A percentile compares a stretch with the other conserved stretches of the same genome.
phyloP scores from a whole-genome alignment of 2,797 vertebrate species.

The Poecilia velifera region DNA sequence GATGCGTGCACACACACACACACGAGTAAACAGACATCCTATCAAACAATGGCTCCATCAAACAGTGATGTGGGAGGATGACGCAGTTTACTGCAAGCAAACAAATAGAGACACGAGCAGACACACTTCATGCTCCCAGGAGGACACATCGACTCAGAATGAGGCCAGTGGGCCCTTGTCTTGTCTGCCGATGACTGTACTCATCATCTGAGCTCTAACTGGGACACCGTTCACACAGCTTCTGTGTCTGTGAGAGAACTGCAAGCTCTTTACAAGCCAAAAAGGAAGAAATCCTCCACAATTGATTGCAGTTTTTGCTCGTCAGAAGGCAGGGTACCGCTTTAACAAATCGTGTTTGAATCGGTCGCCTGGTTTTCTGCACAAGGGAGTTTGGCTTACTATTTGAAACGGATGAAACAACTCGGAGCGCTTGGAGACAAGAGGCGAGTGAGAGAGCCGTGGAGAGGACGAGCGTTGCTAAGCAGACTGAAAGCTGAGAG shows the following conservation, averaged over 20 bases:
- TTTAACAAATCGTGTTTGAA: slow-evolving; percentile 20
- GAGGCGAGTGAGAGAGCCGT: slow-evolving; percentile 67
- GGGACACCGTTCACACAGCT: slow-evolving; percentile 20
- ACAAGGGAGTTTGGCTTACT: slow-evolving; percentile 48
- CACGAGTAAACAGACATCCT: slow-evolving; percentile 30
- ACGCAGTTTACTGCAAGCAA: slow-evolving; percentile 54
- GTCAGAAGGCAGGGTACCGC: slow-evolving; percentile 22
- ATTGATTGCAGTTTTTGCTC: neutral
- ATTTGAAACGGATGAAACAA: slow-evolving; percentile 59
- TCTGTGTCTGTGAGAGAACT: slow-evolving; percentile 2
- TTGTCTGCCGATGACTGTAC: slow-evolving; percentile 64
- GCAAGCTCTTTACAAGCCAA: slow-evolving; percentile 30
- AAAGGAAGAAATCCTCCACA: slow-evolving; percentile 30
- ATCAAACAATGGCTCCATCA: slow-evolving; percentile 48
- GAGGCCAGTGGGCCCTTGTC: slow-evolving; percentile 71
- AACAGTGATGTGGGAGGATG: slow-evolving; percentile 46
- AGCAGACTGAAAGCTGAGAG: slow-evolving; percentile 74
- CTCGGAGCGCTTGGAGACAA: slow-evolving; percentile 62
- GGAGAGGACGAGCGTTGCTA: slow-evolving; percentile 76
- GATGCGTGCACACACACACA: neutral
- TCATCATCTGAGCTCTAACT: slow-evolving; percentile 61
- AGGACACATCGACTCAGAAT: slow-evolving; percentile 61
- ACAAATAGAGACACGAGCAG: slow-evolving; percentile 47
- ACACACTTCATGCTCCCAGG: slow-evolving; percentile 57
- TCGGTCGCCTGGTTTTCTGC: slow-evolving; percentile 34